Evolutionary conservation across 2,113 vertebrate species (phyloP).

Genomic region (Leucopsar rothschildi): DNA sequence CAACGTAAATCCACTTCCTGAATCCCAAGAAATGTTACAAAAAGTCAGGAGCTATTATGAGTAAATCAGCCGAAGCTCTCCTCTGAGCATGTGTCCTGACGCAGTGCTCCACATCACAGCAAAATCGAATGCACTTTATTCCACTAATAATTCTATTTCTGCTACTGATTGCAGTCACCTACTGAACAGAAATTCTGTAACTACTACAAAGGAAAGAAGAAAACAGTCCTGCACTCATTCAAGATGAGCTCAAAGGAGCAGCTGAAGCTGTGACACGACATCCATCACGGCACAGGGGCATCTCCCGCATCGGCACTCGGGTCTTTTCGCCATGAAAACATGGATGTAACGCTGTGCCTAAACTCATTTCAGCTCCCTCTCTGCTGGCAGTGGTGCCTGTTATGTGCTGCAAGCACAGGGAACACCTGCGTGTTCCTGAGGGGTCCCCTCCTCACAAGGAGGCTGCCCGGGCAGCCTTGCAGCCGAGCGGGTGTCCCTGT

Average conservation of each 20-base stretch:
- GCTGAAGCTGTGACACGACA: conserved; percentile 64
- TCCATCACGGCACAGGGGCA: conserved; percentile 25
- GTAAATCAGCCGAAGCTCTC: not conserved
- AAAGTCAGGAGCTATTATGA: not conserved
- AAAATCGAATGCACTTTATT: not conserved
- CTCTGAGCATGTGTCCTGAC: not conserved
- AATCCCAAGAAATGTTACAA: not conserved
- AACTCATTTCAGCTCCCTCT: not conserved
- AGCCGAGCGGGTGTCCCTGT: fast-evolving
- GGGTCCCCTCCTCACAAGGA: not conserved
- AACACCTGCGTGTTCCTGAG: not conserved
- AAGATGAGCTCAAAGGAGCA: conserved; percentile 51
- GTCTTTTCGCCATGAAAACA: not conserved
- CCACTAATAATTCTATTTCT: conserved; percentile 57
- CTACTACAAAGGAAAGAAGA: conserved; percentile 2
- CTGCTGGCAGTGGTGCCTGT: not conserved
- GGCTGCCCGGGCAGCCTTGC: not conserved
- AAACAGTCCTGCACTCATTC: not conserved
- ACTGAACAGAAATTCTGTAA: not conserved
- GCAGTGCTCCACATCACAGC: not conserved
- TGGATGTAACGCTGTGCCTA: fast-evolving
- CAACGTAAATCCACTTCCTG: not conserved
- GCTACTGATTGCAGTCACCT: conserved; percentile 47
- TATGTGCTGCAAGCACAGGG: fast-evolving
- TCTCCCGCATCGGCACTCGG: not conserved